Evolutionary conservation across 2,888 invertebrate genomes (phyloP).

Genomic region (Willowsia nigromaculata): DNA sequence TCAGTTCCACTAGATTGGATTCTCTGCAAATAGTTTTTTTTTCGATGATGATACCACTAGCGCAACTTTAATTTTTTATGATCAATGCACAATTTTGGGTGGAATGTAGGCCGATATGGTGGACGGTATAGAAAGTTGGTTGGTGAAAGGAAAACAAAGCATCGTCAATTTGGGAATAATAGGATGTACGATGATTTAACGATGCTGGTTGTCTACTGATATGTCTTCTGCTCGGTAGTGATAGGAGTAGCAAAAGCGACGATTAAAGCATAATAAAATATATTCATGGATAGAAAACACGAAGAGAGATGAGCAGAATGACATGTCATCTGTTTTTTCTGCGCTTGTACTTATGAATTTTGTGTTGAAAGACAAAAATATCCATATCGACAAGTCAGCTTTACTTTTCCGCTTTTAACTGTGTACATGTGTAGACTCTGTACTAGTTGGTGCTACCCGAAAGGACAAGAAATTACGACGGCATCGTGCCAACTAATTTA

Average conservation of each 20-base stretch:
- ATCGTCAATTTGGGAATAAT: background rate
- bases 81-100: conserved; percentile 7
- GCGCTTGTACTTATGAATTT: background rate
- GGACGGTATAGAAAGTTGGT: too few species aligned
- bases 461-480: background rate
- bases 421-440: background rate
- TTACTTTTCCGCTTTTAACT: background rate
- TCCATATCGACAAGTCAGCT: conserved; percentile 15
- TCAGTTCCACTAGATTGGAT: background rate
- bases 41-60: background rate
- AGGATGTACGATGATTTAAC: background rate
- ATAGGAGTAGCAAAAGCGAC: background rate
- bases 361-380: background rate
- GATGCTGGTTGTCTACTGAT: background rate
- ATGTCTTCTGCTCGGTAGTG: background rate
- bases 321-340: background rate
- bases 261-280: conserved; percentile 2
- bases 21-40: background rate
- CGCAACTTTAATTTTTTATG: conserved; percentile 3
- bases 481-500: conserved; percentile 37
- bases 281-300: background rate
- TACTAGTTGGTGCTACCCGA: background rate
- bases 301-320: conserved; percentile 25
- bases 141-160: background rate
- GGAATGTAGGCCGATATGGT: background rate